Evolutionary conservation across 2,797 vertebrate species (phyloP), one percentile per base, ranked within the genome.

Genomic region (Sebastes itinus): DNA sequence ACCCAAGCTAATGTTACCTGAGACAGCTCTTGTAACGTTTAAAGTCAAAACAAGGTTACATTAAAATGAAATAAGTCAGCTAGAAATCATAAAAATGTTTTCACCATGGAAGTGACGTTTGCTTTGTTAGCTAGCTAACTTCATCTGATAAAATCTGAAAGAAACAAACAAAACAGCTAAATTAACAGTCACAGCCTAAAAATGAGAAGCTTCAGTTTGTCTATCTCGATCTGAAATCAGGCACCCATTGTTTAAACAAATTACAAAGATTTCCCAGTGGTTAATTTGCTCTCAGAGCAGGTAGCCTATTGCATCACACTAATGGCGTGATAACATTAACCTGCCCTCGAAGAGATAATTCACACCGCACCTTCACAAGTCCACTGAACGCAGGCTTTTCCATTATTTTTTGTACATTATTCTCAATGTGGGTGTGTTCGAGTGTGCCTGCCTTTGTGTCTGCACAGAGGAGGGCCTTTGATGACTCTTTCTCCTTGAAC

Each of bases 401-500:
- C 68, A 78, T 88, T 82, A 70, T 84, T 80, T 52, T 84, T 59
- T 74, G 64, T 67, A 67, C 71, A 52, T 78, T 78, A 33, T 73
- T 88, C 68, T 82, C 70, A 70, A 71, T 79, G 56, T 78, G 61
- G 60, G 63, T 73, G 82, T 79, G 71, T 81, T 74, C 72, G 74
- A 80, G 78, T 73, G 81, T 58, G 42, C 61, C n/a, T 69, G 66
- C 69, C 38, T 88, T 85, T 82, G 74, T 82, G 73, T 83, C 73
- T 69, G 75, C 69, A 60, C 66, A 76, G 74, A 84, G 27, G 33
- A 81, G 59, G 20, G 59, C 55, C 80, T 84, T 80, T 75, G 75
- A 87, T 84, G 87, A 90, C 85, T 84, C 81, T 89, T 89, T 94
- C 84, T 93, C 88, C 92, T 94, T 92, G 84, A 92, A 91, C 91